Evolutionary conservation across 1,140 invertebrate species (phyloP).

Genomic region (Psix sp.): DNA sequence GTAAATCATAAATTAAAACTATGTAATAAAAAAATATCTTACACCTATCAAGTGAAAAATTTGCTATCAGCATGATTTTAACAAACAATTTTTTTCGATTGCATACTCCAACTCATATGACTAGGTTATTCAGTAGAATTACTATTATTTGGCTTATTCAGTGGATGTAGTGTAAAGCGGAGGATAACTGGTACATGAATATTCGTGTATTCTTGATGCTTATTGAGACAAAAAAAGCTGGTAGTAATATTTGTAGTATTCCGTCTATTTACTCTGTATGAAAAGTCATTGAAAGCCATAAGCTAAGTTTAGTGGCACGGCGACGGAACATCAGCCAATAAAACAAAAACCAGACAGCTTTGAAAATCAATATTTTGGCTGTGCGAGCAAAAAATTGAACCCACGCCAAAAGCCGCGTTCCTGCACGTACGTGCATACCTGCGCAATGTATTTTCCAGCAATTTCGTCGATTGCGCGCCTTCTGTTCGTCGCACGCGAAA

Average conservation of each 20-base stretch:
- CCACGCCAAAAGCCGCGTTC: constrained; percentile 55
- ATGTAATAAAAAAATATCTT: too few relatives aligned
- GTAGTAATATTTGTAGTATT: constrained; percentile 14
- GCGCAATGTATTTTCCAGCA: constrained; percentile 63
- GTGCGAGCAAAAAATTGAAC: constrained; percentile 60
- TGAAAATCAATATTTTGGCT: constrained; percentile 62
- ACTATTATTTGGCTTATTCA: too few relatives aligned
- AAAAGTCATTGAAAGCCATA: constrained; percentile 54
- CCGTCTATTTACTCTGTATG: constrained; percentile 18
- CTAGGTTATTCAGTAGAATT: too few relatives aligned
- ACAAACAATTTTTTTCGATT: too few relatives aligned
- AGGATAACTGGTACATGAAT: constrained; percentile 1
- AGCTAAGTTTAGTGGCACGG: constrained; percentile 19
- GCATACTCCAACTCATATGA: too few relatives aligned
- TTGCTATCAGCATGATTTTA: too few relatives aligned
- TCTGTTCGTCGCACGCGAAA: constrained; percentile 43
- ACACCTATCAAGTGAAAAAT: too few relatives aligned
- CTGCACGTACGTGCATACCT: constrained; percentile 48
- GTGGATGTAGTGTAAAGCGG: constrained; percentile 11
- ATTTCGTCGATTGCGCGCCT: constrained; percentile 59
- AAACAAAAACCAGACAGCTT: constrained; percentile 59
- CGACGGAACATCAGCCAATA: constrained; percentile 39
- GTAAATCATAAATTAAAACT: too few relatives aligned
- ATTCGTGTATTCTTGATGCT: constrained; percentile 26
- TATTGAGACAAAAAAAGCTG: constrained; percentile 17